Evolutionary conservation across 2,888 invertebrate species (phyloP).

Genomic region (Diachrysia chrysitis): DNA sequence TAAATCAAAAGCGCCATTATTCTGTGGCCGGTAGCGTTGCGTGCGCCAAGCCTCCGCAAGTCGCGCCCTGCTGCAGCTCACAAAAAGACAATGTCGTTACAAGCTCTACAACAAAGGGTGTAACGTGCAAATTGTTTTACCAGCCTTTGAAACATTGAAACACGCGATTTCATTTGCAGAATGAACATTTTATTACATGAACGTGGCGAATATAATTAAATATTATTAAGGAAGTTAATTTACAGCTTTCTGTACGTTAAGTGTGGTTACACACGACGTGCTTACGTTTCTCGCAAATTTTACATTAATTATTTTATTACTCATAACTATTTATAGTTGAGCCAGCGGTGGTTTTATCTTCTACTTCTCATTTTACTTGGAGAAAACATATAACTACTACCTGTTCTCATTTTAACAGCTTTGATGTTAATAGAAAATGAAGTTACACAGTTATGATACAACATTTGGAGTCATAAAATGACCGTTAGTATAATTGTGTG

Average conservation of each 20-base stretch:
- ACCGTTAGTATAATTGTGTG: conserved; percentile 54
- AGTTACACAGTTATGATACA: conserved; percentile 48
- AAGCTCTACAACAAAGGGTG: conserved; percentile 59
- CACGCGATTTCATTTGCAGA: conserved; percentile 60
- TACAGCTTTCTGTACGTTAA: conserved; percentile 7
- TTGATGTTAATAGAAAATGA: conserved; percentile 57
- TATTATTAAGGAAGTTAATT: background rate
- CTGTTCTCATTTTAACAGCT: conserved; percentile 39
- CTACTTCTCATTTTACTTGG: conserved; percentile 33
- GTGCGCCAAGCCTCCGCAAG: conserved; percentile 74
- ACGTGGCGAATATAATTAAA: conserved; percentile 5
- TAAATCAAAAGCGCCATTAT: conserved; percentile 66
- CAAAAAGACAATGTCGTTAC: conserved; percentile 60
- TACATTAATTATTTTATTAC: conserved; percentile 45
- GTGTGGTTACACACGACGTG: background rate
- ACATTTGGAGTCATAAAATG: conserved; percentile 52
- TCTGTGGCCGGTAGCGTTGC: conserved; percentile 59
- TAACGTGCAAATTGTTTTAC: conserved; percentile 65
- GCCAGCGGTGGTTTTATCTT: conserved; percentile 6
- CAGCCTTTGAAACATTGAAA: conserved; percentile 53
- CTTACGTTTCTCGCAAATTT: conserved; percentile 36
- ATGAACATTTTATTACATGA: conserved; percentile 28
- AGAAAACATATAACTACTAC: conserved; percentile 46
- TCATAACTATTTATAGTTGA: conserved; percentile 18
- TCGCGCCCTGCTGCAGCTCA: conserved; percentile 68